Evolutionary conservation across 2,113 vertebrate species (phyloP).

Genomic region (Uropsilus gracilis): DNA sequence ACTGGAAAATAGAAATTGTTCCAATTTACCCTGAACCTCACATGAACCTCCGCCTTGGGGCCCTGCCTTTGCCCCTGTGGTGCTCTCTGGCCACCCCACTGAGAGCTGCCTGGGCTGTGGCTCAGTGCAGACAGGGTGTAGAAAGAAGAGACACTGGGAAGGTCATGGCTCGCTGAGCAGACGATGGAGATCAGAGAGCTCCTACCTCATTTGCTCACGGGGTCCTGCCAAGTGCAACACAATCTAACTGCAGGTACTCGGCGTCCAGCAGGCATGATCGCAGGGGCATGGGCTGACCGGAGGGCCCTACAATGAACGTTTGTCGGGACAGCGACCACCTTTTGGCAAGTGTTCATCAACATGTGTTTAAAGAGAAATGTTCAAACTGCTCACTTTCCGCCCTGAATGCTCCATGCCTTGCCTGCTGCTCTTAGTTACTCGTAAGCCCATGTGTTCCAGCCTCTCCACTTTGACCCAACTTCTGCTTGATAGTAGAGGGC

Average conservation of each 20-base stretch:
- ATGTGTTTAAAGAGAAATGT: slow-evolving; percentile 56
- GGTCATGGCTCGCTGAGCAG: slow-evolving; percentile 87
- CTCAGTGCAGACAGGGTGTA: slow-evolving; percentile 86
- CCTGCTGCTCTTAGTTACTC: neutral
- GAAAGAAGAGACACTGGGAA: slow-evolving; percentile 88
- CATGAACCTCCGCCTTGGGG: slow-evolving; percentile 81
- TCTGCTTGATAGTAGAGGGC: neutral
- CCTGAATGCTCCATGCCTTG: slow-evolving; percentile 19
- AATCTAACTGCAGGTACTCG: slow-evolving; percentile 91
- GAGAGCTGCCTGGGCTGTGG: slow-evolving; percentile 84
- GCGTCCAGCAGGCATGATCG: slow-evolving; percentile 84
- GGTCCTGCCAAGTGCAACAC: slow-evolving; percentile 90
- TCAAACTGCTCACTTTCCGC: slow-evolving; percentile 33
- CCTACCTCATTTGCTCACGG: slow-evolving; percentile 88
- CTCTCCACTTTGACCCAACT: neutral
- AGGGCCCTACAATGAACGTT: slow-evolving; percentile 81
- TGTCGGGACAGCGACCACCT: slow-evolving; percentile 82
- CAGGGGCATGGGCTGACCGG: slow-evolving; percentile 83
- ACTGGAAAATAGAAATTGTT: slow-evolving; percentile 69
- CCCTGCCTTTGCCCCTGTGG: slow-evolving; percentile 78
- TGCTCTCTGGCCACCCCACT: slow-evolving; percentile 85
- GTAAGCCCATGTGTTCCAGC: neutral
- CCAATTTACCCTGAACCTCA: slow-evolving; percentile 86
- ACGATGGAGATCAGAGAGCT: slow-evolving; percentile 88
- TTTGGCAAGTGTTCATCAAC: slow-evolving; percentile 78